phyloP scores from a whole-genome alignment of 1,140 invertebrate genomes.

The Tyrophagus putrescentiae region DNA sequence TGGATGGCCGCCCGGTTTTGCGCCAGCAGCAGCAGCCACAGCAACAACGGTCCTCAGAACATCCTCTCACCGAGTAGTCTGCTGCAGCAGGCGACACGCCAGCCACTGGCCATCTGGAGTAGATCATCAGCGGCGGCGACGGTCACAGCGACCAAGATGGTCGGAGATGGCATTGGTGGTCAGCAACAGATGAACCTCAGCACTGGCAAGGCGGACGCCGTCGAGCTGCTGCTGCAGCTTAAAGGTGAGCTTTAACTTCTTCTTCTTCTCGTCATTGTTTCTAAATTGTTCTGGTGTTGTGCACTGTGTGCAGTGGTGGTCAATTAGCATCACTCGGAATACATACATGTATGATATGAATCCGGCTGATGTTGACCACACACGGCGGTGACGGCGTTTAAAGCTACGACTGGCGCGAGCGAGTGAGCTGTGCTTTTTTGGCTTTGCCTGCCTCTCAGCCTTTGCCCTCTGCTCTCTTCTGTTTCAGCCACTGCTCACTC shows the following conservation, averaged over 20 bases:
- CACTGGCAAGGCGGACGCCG: neutral
- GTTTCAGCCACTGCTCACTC: too few relatives aligned
- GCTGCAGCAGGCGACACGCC: neutral
- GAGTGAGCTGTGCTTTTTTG: too few relatives aligned
- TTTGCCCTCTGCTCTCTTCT: too few relatives aligned
- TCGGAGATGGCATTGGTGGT: neutral
- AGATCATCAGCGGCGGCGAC: neutral
- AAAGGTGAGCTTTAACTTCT: neutral
- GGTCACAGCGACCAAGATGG: neutral
- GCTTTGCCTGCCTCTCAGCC: too few relatives aligned
- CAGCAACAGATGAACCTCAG: neutral
- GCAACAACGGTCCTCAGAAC: neutral
- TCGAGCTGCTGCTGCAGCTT: neutral
- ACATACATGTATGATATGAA: too few relatives aligned
- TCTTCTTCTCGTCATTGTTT: too few relatives aligned
- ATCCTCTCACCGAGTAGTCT: neutral
- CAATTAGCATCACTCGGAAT: too few relatives aligned
- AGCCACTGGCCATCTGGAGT: neutral
- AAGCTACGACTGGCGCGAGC: too few relatives aligned
- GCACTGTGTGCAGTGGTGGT: too few relatives aligned
- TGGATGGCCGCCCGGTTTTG: slow-evolving; percentile 2
- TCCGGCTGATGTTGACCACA: too few relatives aligned
- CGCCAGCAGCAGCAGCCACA: neutral
- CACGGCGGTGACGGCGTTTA: too few relatives aligned
- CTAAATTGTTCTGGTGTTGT: too few relatives aligned